Conservation (phyloP, 2,797 vertebrate genomes). For the Rhabdophis nuchalis region DNA sequence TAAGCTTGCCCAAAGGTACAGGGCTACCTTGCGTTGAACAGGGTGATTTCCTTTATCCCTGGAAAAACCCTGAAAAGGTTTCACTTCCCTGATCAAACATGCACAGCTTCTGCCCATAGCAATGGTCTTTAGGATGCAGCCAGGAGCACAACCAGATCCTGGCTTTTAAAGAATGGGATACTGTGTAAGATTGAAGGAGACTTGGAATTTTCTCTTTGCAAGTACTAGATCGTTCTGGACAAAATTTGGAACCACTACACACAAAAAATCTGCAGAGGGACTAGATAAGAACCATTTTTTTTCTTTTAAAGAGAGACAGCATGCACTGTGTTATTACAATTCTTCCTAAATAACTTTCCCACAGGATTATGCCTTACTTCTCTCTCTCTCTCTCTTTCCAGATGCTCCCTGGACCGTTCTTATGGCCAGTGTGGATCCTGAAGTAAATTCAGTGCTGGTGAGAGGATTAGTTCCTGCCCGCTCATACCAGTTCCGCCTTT, state of each 20-base stretch:
- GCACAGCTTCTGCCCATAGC: neutral
- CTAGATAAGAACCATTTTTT: neutral
- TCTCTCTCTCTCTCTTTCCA: constrained; percentile 32
- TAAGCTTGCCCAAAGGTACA: neutral
- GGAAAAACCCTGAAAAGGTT: neutral
- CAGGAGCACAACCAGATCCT: neutral
- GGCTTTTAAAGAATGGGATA: neutral
- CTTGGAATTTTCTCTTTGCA: neutral
- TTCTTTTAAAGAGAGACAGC: neutral
- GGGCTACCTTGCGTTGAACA: neutral
- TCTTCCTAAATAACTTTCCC: neutral
- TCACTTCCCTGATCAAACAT: neutral
- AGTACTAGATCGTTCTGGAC: neutral
- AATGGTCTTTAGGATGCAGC: neutral
- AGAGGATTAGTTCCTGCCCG: constrained; percentile 87
- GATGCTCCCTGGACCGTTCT: constrained; percentile 92
- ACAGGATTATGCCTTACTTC: neutral
- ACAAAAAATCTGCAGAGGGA: neutral
- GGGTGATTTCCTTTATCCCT: neutral
- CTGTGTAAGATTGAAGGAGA: too few relatives aligned
- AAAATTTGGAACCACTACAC: neutral
- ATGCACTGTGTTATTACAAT: neutral
- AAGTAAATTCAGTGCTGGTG: constrained; percentile 79
- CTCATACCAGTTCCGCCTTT: constrained; percentile 95
- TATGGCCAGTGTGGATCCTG: constrained; percentile 86